Evolutionary conservation across 2,797 vertebrate species (phyloP).

Genomic region (Brachyrhaphis roseni): DNA sequence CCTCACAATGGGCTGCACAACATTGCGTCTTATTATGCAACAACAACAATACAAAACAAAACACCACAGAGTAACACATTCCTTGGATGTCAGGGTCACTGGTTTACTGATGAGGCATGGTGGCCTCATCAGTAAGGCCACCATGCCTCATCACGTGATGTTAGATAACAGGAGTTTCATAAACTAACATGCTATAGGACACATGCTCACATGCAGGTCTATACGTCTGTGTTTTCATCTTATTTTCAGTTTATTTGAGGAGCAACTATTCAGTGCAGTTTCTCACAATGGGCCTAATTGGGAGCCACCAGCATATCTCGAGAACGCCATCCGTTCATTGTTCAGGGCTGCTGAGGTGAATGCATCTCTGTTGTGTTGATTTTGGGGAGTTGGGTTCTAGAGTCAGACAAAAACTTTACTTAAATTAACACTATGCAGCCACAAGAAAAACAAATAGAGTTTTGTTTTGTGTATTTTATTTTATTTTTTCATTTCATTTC

Average conservation of each 20-base stretch:
- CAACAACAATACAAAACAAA: neutral
- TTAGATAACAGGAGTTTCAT: conserved; percentile 7
- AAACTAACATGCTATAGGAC: conserved; percentile 7
- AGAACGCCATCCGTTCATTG: conserved; percentile 34
- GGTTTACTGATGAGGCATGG: neutral
- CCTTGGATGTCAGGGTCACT: conserved; percentile 19
- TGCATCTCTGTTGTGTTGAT: conserved; percentile 26
- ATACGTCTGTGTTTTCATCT: neutral
- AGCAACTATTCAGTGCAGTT: conserved; percentile 23
- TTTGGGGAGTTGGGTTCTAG: conserved; percentile 16
- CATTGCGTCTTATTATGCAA: neutral
- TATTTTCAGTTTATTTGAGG: neutral
- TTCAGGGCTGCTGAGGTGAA: conserved; percentile 13
- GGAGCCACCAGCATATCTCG: conserved; percentile 36
- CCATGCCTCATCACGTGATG: neutral
- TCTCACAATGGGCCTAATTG: conserved; percentile 46
- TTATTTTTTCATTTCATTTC: conserved; percentile 8
- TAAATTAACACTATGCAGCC: conserved; percentile 38
- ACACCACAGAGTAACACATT: conserved; percentile 9
- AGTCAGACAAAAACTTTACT: conserved; percentile 14
- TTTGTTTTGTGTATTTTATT: conserved; percentile 12
- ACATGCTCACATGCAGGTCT: conserved; percentile 1
- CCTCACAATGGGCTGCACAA: neutral
- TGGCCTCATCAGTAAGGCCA: too few relatives aligned
- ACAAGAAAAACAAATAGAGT: conserved; percentile 49